Percentiles rank a stretch among this genome's conserved stretches.
phyloP scores from a whole-genome alignment of 2,797 vertebrate genomes.

The Sebastes hubbsi region DNA sequence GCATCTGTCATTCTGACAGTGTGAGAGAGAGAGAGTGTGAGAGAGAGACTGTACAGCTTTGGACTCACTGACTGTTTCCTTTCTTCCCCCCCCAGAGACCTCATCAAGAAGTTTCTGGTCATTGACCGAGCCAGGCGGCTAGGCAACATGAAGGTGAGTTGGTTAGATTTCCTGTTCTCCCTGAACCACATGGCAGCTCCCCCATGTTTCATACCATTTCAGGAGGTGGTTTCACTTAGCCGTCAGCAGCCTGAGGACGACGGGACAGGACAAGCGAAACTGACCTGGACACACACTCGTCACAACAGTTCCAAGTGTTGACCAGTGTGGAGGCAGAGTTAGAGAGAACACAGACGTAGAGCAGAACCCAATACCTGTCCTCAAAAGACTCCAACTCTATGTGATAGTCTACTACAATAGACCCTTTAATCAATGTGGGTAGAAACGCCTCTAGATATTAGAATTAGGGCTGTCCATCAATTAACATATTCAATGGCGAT shows the following conservation, averaged over 20 bases:
- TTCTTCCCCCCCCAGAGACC: conserved; percentile 83
- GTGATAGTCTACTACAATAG: no score
- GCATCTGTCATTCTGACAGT: conserved; percentile 36
- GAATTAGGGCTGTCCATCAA: no score
- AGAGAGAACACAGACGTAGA: no score
- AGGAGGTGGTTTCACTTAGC: conserved; percentile 4
- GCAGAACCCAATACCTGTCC: no score
- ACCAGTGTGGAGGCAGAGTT: no score
- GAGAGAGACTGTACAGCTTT: background rate
- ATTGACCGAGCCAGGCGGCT: conserved; percentile 92
- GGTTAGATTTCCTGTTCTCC: conserved; percentile 27
- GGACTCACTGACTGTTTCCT: conserved; percentile 22
- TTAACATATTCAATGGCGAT: no score
- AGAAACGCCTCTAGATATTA: no score
- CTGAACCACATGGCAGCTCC: background rate
- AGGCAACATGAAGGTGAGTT: conserved; percentile 96
- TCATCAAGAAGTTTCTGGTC: conserved; percentile 96
- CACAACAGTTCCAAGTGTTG: no score
- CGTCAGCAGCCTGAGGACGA: background rate
- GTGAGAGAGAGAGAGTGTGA: background rate
- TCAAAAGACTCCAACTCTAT: no score
- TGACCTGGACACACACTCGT: no score
- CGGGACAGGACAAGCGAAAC: background rate
- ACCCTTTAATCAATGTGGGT: no score
- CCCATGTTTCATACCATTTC: background rate